Conservation (phyloP, 92 coral and sea anemone genomes). For the Phenganax subtilis region DNA sequence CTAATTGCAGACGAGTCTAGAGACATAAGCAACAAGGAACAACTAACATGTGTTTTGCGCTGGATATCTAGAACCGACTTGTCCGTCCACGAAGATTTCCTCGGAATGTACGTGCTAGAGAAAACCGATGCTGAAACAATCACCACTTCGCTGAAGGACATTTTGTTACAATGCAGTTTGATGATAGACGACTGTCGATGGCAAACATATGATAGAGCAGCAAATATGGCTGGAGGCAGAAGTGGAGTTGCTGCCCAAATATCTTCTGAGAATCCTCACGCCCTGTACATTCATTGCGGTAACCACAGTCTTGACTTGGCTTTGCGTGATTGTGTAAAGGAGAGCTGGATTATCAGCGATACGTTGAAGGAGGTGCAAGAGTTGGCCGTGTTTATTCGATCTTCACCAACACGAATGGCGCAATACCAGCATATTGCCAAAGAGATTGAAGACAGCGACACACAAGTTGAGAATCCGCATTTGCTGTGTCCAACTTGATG, state of each 20-base stretch:
- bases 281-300: conserved; percentile 21
- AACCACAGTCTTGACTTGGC: conserved; percentile 31
- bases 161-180: conserved; percentile 35
- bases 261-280: conserved; percentile 24
- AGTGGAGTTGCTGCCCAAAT: conserved; percentile 40
- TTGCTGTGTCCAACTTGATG: conserved; percentile 30
- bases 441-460: conserved; percentile 15
- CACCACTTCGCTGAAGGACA: conserved; percentile 27
- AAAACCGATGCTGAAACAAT: conserved; percentile 42
- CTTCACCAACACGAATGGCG: conserved; percentile 33
- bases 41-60: conserved; percentile 34
- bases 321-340: conserved; percentile 21
- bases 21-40: conserved; percentile 35
- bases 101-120: conserved; percentile 30
- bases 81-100: conserved; percentile 36
- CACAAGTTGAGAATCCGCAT: conserved; percentile 31
- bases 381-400: conserved; percentile 25
- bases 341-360: conserved; percentile 8
- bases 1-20: conserved; percentile 35
- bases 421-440: conserved; percentile 21
- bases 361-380: conserved; percentile 20
- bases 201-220: conserved; percentile 42
- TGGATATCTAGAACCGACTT: conserved; percentile 28
- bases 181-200: conserved; percentile 28
- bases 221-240: conserved; percentile 34